These are phyloP conservation scores for Tichodroma muraria DNA, from an alignment of 2,113 vertebrate genomes.

Conservation along the genomic window DNA sequence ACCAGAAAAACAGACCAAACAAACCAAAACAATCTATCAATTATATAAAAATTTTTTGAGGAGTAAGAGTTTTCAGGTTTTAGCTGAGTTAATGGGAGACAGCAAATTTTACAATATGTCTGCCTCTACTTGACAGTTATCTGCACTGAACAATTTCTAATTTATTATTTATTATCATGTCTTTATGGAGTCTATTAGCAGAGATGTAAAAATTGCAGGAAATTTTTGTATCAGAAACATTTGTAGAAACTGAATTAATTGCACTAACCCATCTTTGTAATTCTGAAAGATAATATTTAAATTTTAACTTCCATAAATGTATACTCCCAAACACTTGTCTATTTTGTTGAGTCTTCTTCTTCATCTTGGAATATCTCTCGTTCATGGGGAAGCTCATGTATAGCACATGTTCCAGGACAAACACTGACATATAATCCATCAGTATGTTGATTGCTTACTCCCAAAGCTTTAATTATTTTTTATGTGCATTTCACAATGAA, in stretches of 20 bases:
- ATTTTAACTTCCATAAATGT: neutral
- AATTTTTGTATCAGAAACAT: neutral
- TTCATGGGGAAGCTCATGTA: neutral
- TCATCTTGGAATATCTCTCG: neutral
- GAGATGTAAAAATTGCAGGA: neutral
- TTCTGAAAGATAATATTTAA: neutral
- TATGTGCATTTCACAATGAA: neutral
- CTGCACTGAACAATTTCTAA: neutral
- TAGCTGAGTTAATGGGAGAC: neutral
- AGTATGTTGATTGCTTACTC: neutral
- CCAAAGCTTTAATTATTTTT: neutral
- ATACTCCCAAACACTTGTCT: neutral
- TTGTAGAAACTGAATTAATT: neutral
- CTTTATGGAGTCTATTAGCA: neutral
- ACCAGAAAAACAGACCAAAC: neutral
- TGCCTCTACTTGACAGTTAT: neutral
- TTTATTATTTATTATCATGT: neutral
- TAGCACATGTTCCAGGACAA: neutral
- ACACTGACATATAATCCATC: neutral
- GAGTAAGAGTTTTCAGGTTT: neutral
- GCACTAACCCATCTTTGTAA: neutral
- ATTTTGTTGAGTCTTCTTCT: neutral
- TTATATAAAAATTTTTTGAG: neutral
- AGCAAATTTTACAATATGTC: neutral
- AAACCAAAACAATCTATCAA: neutral